These are phyloP conservation scores for Sus cebifrons DNA, from an alignment of 2,797 vertebrate species.

Conservation along the genomic window DNA sequence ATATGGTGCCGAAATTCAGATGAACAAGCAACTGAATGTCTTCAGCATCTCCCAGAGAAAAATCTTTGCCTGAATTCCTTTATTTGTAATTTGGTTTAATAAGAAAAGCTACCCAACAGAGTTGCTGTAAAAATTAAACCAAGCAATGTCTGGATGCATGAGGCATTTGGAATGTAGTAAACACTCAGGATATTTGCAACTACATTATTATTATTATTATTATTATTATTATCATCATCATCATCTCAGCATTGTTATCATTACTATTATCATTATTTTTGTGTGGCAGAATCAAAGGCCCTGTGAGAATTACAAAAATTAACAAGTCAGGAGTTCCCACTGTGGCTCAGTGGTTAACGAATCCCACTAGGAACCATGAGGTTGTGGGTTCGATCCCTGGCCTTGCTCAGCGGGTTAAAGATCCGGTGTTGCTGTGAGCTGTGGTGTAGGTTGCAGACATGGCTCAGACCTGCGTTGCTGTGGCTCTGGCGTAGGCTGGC, in stretches of 20 bases:
- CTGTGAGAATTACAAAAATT: slow-evolving; percentile 57
- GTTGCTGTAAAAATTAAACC: slow-evolving; percentile 56
- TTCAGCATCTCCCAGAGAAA: slow-evolving; percentile 55
- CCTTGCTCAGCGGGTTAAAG: no score
- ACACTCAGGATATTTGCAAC: background rate
- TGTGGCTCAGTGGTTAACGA: no score
- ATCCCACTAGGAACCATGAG: no score
- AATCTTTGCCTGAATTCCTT: slow-evolving; percentile 55
- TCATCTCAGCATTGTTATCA: background rate
- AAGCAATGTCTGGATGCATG: background rate
- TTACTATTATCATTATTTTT: slow-evolving; percentile 32
- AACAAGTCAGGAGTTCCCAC: background rate
- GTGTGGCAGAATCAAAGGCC: slow-evolving; percentile 44
- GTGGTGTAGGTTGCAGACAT: no score
- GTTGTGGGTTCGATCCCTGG: no score
- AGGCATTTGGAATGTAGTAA: background rate
- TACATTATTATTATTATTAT: background rate
- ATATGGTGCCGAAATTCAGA: slow-evolving; percentile 22
- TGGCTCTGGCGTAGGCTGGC: no score
- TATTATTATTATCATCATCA: slow-evolving; percentile 33
- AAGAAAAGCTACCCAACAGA: slow-evolving; percentile 57
- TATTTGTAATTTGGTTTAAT: slow-evolving; percentile 53
- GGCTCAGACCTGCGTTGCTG: no score
- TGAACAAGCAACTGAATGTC: slow-evolving; percentile 57
- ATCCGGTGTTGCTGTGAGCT: no score